These are phyloP conservation scores for Microplitis manilae DNA, from an alignment of 2,888 invertebrate genomes.

Conservation along the genomic window DNA sequence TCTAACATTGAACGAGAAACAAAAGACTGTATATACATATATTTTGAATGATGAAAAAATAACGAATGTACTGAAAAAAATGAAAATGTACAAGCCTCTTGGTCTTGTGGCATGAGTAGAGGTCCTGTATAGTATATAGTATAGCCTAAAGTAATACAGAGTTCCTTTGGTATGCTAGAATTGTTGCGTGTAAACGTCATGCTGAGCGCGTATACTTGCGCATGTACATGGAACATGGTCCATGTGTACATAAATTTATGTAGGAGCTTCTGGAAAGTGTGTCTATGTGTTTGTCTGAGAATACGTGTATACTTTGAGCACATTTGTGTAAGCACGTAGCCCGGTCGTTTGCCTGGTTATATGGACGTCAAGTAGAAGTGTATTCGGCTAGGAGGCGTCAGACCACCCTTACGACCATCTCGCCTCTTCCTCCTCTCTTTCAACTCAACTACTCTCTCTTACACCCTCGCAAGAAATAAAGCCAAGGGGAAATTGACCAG, in stretches of 20 bases:
- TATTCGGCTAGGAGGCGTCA: constrained; percentile 39
- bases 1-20: background rate
- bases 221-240: constrained; percentile 26
- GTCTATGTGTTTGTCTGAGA: constrained; percentile 16
- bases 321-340: constrained; percentile 32
- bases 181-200: constrained; percentile 39
- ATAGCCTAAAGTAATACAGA: constrained; percentile 6
- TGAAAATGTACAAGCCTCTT: constrained; percentile 16
- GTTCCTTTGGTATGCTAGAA: constrained; percentile 30
- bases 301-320: constrained; percentile 11
- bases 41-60: background rate
- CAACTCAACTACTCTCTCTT: constrained; percentile 41
- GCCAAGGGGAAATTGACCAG: constrained; percentile 69
- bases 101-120: background rate
- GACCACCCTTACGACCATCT: constrained; percentile 47
- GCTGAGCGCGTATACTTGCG: constrained; percentile 32
- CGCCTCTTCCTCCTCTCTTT: constrained; percentile 41
- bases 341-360: constrained; percentile 38
- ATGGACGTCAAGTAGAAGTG: constrained; percentile 38
- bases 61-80: background rate
- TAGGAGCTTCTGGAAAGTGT: constrained; percentile 35
- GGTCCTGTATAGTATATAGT: background rate
- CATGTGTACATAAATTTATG: constrained; percentile 37
- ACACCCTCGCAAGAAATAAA: constrained; percentile 60
- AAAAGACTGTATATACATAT: constrained; percentile 15